Percentiles rank a stretch among this genome's conserved stretches.
Conservation (phyloP, 2,888 invertebrate species). For the Standfussiana lucernea region DNA sequence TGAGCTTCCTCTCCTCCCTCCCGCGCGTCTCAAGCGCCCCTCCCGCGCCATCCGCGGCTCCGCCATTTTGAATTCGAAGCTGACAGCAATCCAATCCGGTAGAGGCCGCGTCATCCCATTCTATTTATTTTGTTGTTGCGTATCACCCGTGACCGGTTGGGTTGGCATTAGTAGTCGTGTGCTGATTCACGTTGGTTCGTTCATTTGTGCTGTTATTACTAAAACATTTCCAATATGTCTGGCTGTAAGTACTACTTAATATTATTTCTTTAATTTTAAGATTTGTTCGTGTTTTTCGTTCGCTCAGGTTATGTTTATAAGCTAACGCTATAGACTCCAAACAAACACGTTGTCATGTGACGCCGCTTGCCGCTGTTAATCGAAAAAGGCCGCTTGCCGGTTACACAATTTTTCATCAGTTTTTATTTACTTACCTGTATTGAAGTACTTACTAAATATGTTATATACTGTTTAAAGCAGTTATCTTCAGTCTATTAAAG, state of each 20-base stretch:
- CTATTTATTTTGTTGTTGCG: constrained; percentile 60
- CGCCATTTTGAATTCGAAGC: constrained; percentile 57
- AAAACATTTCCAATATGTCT: constrained; percentile 73
- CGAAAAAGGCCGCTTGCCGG: constrained; percentile 29
- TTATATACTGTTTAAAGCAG: too few species aligned
- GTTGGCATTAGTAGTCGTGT: constrained; percentile 43
- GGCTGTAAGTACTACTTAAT: constrained; percentile 77
- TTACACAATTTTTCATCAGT: constrained; percentile 38
- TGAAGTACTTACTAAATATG: background rate
- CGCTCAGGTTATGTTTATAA: constrained; percentile 48
- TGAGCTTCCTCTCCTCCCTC: constrained; percentile 25
- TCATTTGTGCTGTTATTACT: constrained; percentile 41
- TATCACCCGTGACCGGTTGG: constrained; percentile 33
- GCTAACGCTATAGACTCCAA: constrained; percentile 28
- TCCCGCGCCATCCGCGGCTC: constrained; percentile 21
- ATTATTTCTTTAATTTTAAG: background rate
- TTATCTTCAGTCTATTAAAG: background rate
- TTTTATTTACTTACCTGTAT: background rate
- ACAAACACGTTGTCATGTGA: constrained; percentile 57
- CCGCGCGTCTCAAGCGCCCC: constrained; percentile 1
- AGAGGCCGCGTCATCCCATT: constrained; percentile 51
- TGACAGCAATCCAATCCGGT: constrained; percentile 32
- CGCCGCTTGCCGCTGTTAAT: constrained; percentile 24
- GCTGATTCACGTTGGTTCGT: constrained; percentile 30
- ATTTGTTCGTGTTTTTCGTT: background rate